Base-by-base conservation (phyloP, 2,797 vertebrate species). In the Microtus californicus region DNA sequence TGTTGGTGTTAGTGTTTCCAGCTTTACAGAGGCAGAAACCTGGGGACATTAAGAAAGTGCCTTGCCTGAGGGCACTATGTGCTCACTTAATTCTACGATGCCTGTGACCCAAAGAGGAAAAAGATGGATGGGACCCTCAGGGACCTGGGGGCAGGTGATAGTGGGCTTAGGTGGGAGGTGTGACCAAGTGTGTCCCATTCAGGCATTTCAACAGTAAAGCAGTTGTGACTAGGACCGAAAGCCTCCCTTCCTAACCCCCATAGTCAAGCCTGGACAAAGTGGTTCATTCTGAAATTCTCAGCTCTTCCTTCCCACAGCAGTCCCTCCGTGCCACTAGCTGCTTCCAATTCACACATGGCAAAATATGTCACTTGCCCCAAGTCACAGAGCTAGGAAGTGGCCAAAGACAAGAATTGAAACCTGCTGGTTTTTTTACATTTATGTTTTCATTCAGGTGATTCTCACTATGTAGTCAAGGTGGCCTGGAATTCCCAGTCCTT, bases 21-120 rank as follows among this genome's bases (percentile, higher is more conserved):
- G 63, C 51, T 85, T 92, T 67, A 67, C 83, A n/a, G 29, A 94
- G 76, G 59, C 87, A 56, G 85, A 95, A 76, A 45, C 82, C 34
- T 13, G 6, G 45, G 77, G 34, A 10, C 34, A 21, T 95, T 86
- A 74, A 59, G 95, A 94, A 95, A 93, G 85, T 1, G 3, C 37
- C 61, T 87, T 87, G 81, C 81, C 87, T 77, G 81, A 81, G 54
- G n/a, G 59, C 0, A 1, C 69, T 14, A 31, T 71, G 90, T 0
- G 25, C 37, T 90, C 81, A 77, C 1, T 6, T 13, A n/a, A 74
- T 34, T 69, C 89, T 74, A 40, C 23, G 37, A 8, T 51, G 7
- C 61, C 23, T 10, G 7, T 78, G 15, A 27, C 11, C 45, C 51
- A 2, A 11, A 23, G 37, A 65, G 74, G n/a, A 43, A 56, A 31